phyloP scores from a whole-genome alignment of 2,113 vertebrate species.

The Tinamus guttatus region DNA sequence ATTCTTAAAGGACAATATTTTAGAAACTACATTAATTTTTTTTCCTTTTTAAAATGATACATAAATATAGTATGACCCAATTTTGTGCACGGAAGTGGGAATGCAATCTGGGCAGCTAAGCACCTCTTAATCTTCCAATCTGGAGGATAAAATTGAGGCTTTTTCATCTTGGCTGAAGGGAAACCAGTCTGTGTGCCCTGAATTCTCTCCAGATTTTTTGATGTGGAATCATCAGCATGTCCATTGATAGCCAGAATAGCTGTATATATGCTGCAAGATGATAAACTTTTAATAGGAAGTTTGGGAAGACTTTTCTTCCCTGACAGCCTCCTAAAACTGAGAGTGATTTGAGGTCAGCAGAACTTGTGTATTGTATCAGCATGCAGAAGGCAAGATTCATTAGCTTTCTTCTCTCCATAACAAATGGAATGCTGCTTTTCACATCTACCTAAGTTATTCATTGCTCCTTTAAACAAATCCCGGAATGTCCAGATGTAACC shows the following conservation, averaged over 20 bases:
- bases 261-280: neutral
- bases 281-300: neutral
- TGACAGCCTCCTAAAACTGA: neutral
- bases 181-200: conserved; percentile 16
- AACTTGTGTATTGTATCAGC: rapidly evolving
- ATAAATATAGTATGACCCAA: neutral
- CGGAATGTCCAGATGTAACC: neutral
- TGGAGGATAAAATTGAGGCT: neutral
- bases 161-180: conserved; percentile 23
- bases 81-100: neutral
- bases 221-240: neutral
- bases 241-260: neutral
- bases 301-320: neutral
- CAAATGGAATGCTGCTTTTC: neutral
- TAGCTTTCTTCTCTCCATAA: neutral
- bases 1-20: neutral
- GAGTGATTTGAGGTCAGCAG: neutral
- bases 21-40: neutral
- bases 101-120: conserved; percentile 46
- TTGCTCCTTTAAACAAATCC: neutral
- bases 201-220: conserved; percentile 35
- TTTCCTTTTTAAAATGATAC: neutral
- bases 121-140: conserved; percentile 51
- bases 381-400: neutral
- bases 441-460: neutral